Base-by-base conservation (phyloP, 1,140 invertebrate species). In the Drosophila triauraria region DNA sequence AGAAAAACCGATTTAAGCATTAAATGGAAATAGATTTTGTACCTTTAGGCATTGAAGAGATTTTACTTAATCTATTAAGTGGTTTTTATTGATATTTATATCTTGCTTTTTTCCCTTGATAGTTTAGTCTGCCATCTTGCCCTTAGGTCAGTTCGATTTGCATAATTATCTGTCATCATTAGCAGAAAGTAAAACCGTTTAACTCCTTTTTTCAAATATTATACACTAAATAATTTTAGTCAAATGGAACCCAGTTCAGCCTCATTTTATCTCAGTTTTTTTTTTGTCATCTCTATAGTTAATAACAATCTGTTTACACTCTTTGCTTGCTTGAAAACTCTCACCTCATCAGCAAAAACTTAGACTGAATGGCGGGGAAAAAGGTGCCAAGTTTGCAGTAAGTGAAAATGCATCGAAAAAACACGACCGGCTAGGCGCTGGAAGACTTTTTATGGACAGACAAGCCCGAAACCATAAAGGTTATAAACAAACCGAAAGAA, bases 321-420 rank as follows among this genome's bases (percentile, higher is more conserved):
- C 61, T 78, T 72, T 64, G 61, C 74, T 51, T 77, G 42, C 54
- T 46, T 80, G 35, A 72, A 87, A 83, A 84, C 83, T 87, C 83
- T 88, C 80, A 87, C 84, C 77, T 56, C 53, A 62, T 62, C 43
- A 51, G 48, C 75, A 79, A 43, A 70, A 57, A 35, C 20, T 23
- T 7, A 42, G 13, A 50, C 63, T 20, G 38, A 80, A 54, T 27
- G 20, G n/a, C 46, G 53, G 43, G 20, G 58, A 74, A 67, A 61
- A 75, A 82, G 69, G 63, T 70, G 57, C 62, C 53, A 78, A 67
- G 67, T 78, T 78, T 78, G 74, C 80, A 81, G 59, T 72, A 72
- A 86, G 83, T 86, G 79, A 86, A 85, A 85, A 75, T 85, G 63
- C 74, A 84, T 63, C 64, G 44, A 43, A 51, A 76, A 80, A 35